Conservation (phyloP, 2,113 vertebrate genomes). For the Callopanchax toddi region DNA sequence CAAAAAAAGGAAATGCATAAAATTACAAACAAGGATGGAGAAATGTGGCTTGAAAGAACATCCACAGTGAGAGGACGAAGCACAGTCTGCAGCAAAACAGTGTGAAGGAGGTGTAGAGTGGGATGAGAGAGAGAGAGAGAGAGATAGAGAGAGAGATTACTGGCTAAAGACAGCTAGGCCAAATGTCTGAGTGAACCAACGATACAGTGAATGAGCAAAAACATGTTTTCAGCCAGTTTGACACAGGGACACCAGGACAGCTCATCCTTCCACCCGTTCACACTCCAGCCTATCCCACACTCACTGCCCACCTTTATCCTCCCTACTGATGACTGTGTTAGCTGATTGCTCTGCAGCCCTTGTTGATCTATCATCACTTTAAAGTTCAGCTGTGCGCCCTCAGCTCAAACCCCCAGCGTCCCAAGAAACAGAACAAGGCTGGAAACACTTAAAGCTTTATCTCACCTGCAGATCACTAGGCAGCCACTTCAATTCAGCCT, state of each 20-base stretch:
- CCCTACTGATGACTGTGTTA: slow-evolving; percentile 27
- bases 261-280: slow-evolving; percentile 28
- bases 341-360: slow-evolving; percentile 44
- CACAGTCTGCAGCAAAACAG: slow-evolving; percentile 63
- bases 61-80: slow-evolving; percentile 59
- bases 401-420: slow-evolving; percentile 9
- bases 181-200: slow-evolving; percentile 61
- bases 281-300: slow-evolving; percentile 29
- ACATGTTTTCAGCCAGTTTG: slow-evolving; percentile 37
- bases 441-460: slow-evolving; percentile 7
- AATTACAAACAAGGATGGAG: slow-evolving; percentile 32
- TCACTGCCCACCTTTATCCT: slow-evolving; percentile 27
- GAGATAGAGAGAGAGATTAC: slow-evolving; percentile 41
- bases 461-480: slow-evolving; percentile 5
- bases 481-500: not conserved
- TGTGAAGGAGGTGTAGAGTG: slow-evolving; percentile 77
- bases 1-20: slow-evolving; percentile 9
- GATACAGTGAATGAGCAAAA: slow-evolving; percentile 26
- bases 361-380: slow-evolving; percentile 47
- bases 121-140: slow-evolving; percentile 54
- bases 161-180: slow-evolving; percentile 58
- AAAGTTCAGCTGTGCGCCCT: slow-evolving; percentile 47
- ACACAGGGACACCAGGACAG: slow-evolving; percentile 37
- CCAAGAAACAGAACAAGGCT: not conserved
- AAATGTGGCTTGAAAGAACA: slow-evolving; percentile 55